Base-by-base conservation (phyloP, 2,888 invertebrate genomes). In the Ellobium chinense region DNA sequence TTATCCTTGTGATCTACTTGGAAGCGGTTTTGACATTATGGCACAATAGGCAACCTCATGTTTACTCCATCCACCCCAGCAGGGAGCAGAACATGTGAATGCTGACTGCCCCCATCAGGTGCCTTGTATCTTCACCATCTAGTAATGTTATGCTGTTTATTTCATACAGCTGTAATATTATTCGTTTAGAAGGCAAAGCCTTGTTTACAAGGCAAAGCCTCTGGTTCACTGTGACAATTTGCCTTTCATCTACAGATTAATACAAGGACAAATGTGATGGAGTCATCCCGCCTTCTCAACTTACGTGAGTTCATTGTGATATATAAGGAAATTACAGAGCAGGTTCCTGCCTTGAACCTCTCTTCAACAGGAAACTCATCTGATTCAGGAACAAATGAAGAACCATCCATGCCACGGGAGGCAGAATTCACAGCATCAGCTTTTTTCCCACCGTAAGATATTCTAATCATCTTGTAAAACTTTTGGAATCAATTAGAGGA, bases 271-370 rank as follows among this genome's bases (percentile, higher is more conserved):
- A 85, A 86, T 62, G 79, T 75, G 27, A 94, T 95, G 37, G 94
- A 95, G 81, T 94, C 94, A 5, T 94, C 94, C 82, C 94, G 95
- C 80, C 91, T 95, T 29, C 91, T 96, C 46, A 95, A 94, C 87
- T 93, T 96, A 29, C 94, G 94, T 72, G 95, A 96, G 91, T 96
- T 95, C 92, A 91, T 96, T 60, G 94, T 95, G 88, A 95, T 96
- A 81, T 91, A 92, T 85, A 90, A 89, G 37, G 92, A 92, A 81
- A 92, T 92, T 12, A 88, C 85, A 7, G 90, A 89, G 12, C 91
- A 91, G 72, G 89, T 91, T 18, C 79, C 86, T 29, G 85, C 85
- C 34, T 80, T 90, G 56, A 81, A 86, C 76, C 70, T 82, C 14
- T n/a, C 82, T 27, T 83, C 81, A 4, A 77, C 69, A 1, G 84